These are phyloP conservation scores for Mycalesis mineus DNA, from an alignment of 2,888 invertebrate species.

Conservation along the genomic window DNA sequence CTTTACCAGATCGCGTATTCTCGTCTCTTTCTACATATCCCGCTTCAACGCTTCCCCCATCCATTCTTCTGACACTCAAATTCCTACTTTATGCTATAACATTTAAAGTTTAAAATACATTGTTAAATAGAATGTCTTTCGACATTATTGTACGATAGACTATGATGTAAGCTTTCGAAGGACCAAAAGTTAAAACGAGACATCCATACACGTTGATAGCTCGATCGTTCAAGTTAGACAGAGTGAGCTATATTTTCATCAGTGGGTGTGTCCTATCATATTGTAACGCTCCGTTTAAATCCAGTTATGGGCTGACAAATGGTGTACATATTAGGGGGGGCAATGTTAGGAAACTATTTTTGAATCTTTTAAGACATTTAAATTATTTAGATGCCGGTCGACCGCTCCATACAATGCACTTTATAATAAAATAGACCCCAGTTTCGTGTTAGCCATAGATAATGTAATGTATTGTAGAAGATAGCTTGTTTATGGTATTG, in stretches of 20 bases:
- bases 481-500: slow-evolving; percentile 73
- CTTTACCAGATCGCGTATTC: slow-evolving; percentile 69
- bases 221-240: slow-evolving; percentile 34
- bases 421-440: slow-evolving; percentile 76
- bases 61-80: slow-evolving; percentile 31
- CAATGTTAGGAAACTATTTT: slow-evolving; percentile 78
- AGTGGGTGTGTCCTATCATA: slow-evolving; percentile 60
- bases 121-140: slow-evolving; percentile 36
- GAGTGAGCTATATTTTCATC: slow-evolving; percentile 43
- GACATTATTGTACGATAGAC: slow-evolving; percentile 52
- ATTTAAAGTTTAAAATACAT: slow-evolving; percentile 33
- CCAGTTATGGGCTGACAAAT: slow-evolving; percentile 78
- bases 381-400: slow-evolving; percentile 76
- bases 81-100: slow-evolving; percentile 30
- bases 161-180: slow-evolving; percentile 59
- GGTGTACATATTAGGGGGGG: slow-evolving; percentile 78
- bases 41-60: slow-evolving; percentile 69
- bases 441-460: slow-evolving; percentile 71
- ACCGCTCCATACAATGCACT: slow-evolving; percentile 72
- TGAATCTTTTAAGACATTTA: slow-evolving; percentile 79
- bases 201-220: slow-evolving; percentile 23
- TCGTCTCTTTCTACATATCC: slow-evolving; percentile 63
- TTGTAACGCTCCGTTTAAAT: slow-evolving; percentile 73
- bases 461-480: slow-evolving; percentile 73
- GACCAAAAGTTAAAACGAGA: slow-evolving; percentile 56